Percentiles rank a stretch among this genome's conserved stretches.
Conservation (phyloP, 2,113 vertebrate genomes). For the Heptranchias perlo region DNA sequence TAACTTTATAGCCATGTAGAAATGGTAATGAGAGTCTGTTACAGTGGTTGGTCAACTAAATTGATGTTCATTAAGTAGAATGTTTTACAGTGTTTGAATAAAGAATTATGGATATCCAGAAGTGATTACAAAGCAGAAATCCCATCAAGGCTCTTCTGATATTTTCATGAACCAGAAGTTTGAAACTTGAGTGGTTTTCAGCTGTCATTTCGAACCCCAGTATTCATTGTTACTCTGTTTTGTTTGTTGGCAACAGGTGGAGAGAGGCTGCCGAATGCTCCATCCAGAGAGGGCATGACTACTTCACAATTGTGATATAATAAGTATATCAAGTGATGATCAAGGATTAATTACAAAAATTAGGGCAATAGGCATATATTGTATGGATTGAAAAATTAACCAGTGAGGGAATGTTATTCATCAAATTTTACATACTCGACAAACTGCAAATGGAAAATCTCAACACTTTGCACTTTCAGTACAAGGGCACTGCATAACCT, state of each 20-base stretch:
- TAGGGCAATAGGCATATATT: not conserved
- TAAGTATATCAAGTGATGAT: not conserved
- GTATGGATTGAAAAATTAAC: not conserved
- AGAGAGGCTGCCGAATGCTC: not conserved
- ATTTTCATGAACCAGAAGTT: not conserved
- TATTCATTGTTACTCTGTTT: not conserved
- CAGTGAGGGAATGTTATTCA: not conserved
- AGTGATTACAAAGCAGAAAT: conserved; percentile 19
- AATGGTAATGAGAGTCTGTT: conserved; percentile 34
- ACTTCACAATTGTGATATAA: not conserved
- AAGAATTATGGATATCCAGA: not conserved
- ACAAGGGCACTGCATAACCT: not conserved
- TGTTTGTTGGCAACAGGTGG: not conserved
- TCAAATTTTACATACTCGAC: not conserved
- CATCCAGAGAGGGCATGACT: not conserved
- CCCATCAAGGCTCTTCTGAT: not conserved
- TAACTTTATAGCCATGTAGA: conserved; percentile 28
- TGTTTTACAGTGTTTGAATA: conserved; percentile 27
- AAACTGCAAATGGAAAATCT: conserved; percentile 17
- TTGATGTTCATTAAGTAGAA: conserved; percentile 32
- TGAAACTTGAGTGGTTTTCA: not conserved
- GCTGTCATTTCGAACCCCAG: not conserved
- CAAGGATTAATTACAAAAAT: not conserved
- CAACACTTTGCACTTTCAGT: not conserved
- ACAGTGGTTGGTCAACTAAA: conserved; percentile 19